Evolutionary conservation across 2,797 vertebrate species (phyloP).

Genomic region (Benthosema pterotum): DNA sequence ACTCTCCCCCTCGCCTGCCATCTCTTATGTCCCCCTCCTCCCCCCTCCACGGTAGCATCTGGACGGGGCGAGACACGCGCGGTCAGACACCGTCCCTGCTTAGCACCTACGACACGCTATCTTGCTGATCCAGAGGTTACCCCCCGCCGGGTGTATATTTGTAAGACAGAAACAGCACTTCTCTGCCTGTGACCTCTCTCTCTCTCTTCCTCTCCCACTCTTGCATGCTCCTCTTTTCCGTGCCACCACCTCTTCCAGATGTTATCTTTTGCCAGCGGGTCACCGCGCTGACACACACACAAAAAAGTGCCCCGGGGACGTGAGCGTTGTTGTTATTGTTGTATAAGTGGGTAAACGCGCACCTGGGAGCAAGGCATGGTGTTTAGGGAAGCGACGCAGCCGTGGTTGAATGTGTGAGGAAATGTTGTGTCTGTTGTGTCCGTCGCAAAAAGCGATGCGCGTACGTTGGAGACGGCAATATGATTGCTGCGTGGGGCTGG

Average conservation of each 20-base stretch:
- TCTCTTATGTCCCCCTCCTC: background rate
- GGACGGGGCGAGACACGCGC: constrained; percentile 73
- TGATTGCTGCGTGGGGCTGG: too few species aligned
- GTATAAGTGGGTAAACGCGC: constrained; percentile 26
- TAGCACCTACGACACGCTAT: constrained; percentile 66
- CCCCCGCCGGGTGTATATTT: constrained; percentile 61
- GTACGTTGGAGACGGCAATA: too few species aligned
- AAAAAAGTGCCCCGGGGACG: constrained; percentile 57
- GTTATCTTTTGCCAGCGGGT: constrained; percentile 71
- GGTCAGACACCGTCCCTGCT: constrained; percentile 66
- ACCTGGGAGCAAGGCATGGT: too few species aligned
- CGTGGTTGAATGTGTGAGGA: too few species aligned
- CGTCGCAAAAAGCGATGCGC: too few species aligned
- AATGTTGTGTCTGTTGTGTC: too few species aligned
- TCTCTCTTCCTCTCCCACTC: constrained; percentile 6
- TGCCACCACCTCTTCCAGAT: constrained; percentile 54
- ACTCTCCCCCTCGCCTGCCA: background rate
- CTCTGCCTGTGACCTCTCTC: constrained; percentile 39
- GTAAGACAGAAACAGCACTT: constrained; percentile 64
- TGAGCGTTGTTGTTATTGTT: constrained; percentile 35
- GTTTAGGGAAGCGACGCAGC: too few species aligned
- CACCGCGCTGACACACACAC: constrained; percentile 54
- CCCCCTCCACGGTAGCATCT: constrained; percentile 67
- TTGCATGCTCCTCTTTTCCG: background rate
- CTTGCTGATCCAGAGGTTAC: constrained; percentile 72